Evolutionary conservation across 2,113 vertebrate genomes (phyloP), one percentile per base, ranked within the genome.

Genomic region (Phrynosoma platyrhinos): DNA sequence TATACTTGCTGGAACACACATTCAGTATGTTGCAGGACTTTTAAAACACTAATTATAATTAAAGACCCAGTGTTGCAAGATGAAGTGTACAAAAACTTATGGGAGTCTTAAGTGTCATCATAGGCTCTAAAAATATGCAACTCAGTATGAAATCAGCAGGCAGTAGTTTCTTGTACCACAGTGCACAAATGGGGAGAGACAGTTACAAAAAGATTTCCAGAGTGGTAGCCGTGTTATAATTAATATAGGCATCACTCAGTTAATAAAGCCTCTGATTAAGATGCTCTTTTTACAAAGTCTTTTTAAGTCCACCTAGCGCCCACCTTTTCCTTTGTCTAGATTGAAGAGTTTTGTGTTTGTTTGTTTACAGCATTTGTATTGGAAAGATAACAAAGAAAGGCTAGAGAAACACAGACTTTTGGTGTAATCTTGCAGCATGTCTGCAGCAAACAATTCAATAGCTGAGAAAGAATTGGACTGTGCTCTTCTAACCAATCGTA

Each of bases 71-170:
- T 90, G 68, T 87, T 92, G 86, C 91, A 91, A 90, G 32, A 81
- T 90, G 91, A 92, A 92, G 89, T 94, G 89, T 92, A 91, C 90
- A 87, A 79, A 94, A 92, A 90, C 91, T 90, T 89, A 2, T 58
- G 16, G 4, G 21, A 58, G 21, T 84, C 32, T 36, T 47, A 40
- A 10, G 40, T 52, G 10, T 52, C 58, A 12, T 52, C 58, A 53
- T 13, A 52, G 20, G 30, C 21, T 76, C 55, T 32, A 21, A 68
- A 55, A 68, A 20, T 12, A 10, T 47, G 21, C 52, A 16, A 8
- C 10, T 82, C 47, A 32, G 40, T 25, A 74, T 62, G 4, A n/a
- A 76, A 25, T 47, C 52, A 85, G 23, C 20, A 18, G 16, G 21
- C 0, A 1, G 12, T 69, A 64, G 42, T 64, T 62, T 58, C 1